Conservation (phyloP, 2,797 vertebrate species). For the Rhinophrynus dorsalis region DNA sequence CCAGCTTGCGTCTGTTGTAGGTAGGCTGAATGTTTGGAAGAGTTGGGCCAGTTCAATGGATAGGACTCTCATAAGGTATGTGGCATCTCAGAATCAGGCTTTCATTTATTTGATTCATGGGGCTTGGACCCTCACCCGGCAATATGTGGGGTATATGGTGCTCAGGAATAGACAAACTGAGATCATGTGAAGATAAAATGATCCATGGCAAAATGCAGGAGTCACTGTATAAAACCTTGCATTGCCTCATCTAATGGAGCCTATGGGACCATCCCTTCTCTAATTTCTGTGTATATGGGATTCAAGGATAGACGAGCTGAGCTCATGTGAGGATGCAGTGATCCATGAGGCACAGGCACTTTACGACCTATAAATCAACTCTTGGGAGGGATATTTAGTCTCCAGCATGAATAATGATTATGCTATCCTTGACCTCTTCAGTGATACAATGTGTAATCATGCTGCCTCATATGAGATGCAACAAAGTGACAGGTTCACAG, state of each 20-base stretch:
- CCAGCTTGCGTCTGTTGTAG: slow-evolving; percentile 7
- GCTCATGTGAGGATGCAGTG: neutral
- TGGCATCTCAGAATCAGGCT: neutral
- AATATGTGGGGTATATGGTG: neutral
- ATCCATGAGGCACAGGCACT: neutral
- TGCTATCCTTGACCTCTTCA: no score
- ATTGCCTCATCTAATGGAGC: no score
- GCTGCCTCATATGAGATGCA: neutral
- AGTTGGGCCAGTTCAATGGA: slow-evolving; percentile 16
- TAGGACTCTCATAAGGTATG: neutral
- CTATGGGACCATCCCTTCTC: no score
- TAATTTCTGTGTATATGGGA: no score
- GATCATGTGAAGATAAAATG: no score
- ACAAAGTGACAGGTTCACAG: neutral
- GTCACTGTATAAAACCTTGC: no score
- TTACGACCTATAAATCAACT: neutral
- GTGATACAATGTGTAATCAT: no score
- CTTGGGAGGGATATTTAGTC: neutral
- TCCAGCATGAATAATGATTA: no score
- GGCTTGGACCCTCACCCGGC: neutral
- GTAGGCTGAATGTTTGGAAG: slow-evolving; percentile 18
- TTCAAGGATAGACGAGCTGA: neutral
- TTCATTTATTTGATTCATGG: neutral
- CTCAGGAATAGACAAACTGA: no score
- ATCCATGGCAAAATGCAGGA: no score